These are phyloP conservation scores for Antheraea assamensis DNA, from an alignment of 2,888 invertebrate species.

Conservation along the genomic window DNA sequence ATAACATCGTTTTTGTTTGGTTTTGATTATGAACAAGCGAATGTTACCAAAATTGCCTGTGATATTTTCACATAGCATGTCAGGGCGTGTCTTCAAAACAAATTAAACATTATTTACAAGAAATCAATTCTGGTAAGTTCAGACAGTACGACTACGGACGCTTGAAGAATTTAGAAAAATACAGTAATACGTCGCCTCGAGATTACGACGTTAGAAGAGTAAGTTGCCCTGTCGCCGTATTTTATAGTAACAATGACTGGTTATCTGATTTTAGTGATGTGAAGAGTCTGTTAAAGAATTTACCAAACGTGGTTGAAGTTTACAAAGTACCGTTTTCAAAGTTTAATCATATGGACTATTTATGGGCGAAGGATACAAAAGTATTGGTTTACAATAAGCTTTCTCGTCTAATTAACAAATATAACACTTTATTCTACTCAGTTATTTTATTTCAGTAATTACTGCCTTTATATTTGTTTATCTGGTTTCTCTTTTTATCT, in stretches of 20 bases:
- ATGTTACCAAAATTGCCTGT: conserved; percentile 30
- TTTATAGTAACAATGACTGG: conserved; percentile 41
- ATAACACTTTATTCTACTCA: no score
- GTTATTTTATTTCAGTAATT: no score
- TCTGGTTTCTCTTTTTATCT: no score
- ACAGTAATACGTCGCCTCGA: conserved; percentile 34
- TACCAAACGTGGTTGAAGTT: conserved; percentile 35
- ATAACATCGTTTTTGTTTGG: conserved; percentile 35
- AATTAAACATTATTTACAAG: conserved; percentile 49
- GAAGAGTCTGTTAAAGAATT: conserved; percentile 27
- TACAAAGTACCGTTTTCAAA: conserved; percentile 31
- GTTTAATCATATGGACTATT: conserved; percentile 43
- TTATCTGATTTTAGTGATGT: conserved; percentile 35
- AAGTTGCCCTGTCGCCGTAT: conserved; percentile 34
- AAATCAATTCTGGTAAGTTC: conserved; percentile 36
- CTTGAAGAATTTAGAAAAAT: conserved; percentile 32
- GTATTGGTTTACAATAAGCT: conserved; percentile 30
- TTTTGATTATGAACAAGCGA: conserved; percentile 37
- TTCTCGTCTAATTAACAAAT: conserved; percentile 19
- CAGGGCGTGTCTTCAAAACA: conserved; percentile 72
- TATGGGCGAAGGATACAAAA: conserved; percentile 40
- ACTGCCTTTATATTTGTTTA: no score
- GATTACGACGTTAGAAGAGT: conserved; percentile 37
- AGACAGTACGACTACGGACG: conserved; percentile 39
- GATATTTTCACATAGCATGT: conserved; percentile 38